Evolutionary conservation across 2,888 invertebrate species (phyloP), one percentile per base, ranked within the genome.

Genomic region (Drosophila nigricruria): DNA sequence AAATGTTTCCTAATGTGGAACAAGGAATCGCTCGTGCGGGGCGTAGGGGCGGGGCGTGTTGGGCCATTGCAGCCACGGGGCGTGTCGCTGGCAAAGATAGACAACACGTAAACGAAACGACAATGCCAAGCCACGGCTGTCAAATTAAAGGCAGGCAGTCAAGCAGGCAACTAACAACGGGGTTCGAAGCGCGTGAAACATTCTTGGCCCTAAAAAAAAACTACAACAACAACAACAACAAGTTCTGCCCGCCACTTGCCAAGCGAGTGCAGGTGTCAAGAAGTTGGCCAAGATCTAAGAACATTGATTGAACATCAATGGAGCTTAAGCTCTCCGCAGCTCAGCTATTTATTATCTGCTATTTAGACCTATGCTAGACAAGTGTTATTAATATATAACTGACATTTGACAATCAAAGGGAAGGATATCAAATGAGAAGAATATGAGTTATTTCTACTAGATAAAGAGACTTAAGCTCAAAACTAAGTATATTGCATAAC

Each of bases 81-180:
- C 89, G 84, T 86, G 75, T 69, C 73, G 63, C 73, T 86, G 83
- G 67, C 83, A 72, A 62, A 73, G 77, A 89, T 74, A 86, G 85
- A 86, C 89, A 86, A 80, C 79, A 89, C 89, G 89, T 87, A 84
- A 79, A 72, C 89, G 87, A 65, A 81, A 89, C 87, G 79, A 87
- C 85, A 89, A 76, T 81, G 84, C 87, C 87, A 73, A 78, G 72
- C 83, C 80, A 81, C 85, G 83, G 76, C 87, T 87, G 87, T 87
- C 90, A 87, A 87, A 87, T 87, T 88, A 87, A 69, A 75, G 82
- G 87, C 83, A 75, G 67, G 62, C 77, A 77, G 66, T 62, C 76
- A 79, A 75, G 67, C 80, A 73, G 68, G 56, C 80, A 67, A 54
- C 69, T 53, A 67, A 69, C 66, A 68, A 27, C 45, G 20, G 16